Evolutionary conservation across 2,888 invertebrate species (phyloP), one percentile per base, ranked within the genome.

Genomic region (Chaitophorus viminalis): DNA sequence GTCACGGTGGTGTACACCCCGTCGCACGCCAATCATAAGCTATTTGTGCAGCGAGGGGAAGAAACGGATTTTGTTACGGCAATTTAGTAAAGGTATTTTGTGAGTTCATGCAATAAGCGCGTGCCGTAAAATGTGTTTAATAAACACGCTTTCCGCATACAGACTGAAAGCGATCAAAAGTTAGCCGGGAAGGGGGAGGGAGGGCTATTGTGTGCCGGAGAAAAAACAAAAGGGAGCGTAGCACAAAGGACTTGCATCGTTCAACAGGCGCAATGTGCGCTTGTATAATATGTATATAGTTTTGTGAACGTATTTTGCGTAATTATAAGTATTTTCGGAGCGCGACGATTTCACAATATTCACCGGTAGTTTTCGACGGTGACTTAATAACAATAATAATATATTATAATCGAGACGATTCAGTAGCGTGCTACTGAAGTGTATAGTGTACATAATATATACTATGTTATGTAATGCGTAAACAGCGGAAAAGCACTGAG

Each of bases 201-300:
- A n/a, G n/a, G n/a, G 9, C 68, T 5, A 3, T 46, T n/a, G 39
- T 46, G 46, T 3, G 46, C n/a, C 18, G 1, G 29, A 1, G 68
- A 68, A 68, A n/a, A 29, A 52, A 76, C 76, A 76, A 76, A 76
- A 52, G 76, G 60, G 60, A 18, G 21, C n/a, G n/a, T 3, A 60
- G 25, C 60, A 60, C 60, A 60, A 60, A 60, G 46, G 25, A 21
- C 60, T n/a, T n/a, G n/a, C n/a, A 6, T 14, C 75, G n/a, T 39
- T 74, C 74, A 74, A 74, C 74, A 39, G 74, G 74, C 74, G 52
- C 11, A 39, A 1, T 52, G 36, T 36, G 6, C 36, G 6, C 36
- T 6, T 36, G 6, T 36, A 52, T 9, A 17, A 9, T 17, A 11
- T 17, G 60, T 21, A 60, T 3, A 6, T 21, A 3, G 60, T 60